Evolutionary conservation across 2,113 vertebrate genomes (phyloP).

Genomic region (Caloenas nicobarica): DNA sequence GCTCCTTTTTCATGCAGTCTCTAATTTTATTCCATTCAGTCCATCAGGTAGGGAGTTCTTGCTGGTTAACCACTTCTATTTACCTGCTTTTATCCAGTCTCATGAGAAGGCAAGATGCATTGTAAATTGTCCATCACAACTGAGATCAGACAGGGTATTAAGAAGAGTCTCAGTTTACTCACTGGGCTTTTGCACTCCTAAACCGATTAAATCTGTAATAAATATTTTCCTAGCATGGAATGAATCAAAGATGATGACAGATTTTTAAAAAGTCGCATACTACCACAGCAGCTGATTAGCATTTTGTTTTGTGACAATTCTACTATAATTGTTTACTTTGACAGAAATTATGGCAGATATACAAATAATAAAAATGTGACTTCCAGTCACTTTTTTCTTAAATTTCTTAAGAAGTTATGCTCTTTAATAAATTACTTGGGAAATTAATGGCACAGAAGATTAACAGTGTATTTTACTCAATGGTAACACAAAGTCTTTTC

Average conservation of each 20-base stretch:
- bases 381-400: background rate
- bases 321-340: background rate
- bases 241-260: background rate
- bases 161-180: background rate
- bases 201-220: background rate
- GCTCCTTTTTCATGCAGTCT: background rate
- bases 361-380: background rate
- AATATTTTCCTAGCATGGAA: background rate
- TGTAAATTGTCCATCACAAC: background rate
- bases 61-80: background rate
- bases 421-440: background rate
- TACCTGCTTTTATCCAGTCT: background rate
- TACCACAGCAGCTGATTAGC: background rate
- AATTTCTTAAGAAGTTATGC: background rate
- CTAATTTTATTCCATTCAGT: background rate
- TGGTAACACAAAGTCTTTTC: background rate
- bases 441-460: background rate
- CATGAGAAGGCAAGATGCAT: background rate
- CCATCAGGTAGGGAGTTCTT: background rate
- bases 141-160: background rate
- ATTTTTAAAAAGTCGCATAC: background rate
- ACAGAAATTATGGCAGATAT: background rate
- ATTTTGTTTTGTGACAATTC: background rate
- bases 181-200: background rate
- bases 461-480: background rate